Evolutionary conservation across 2,888 invertebrate species (phyloP), one percentile per base, ranked within the genome.

Genomic region (Apotomis turbidana): DNA sequence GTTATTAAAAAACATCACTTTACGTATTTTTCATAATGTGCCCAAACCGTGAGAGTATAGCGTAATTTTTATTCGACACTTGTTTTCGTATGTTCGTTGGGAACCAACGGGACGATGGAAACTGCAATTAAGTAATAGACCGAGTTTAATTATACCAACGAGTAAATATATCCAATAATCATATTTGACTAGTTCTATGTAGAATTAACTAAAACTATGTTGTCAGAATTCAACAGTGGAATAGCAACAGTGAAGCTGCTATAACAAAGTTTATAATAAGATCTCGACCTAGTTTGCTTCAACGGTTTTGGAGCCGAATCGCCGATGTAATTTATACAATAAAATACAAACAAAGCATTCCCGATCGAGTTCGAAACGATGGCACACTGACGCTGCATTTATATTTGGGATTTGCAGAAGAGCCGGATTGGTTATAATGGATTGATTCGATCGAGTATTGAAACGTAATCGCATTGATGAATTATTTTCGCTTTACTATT

Each of bases 321-420:
- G 36, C 8, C 54, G 6, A 52, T 13, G 52, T 12, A 38, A 59
- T 41, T 36, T 36, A 59, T n/a, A 59, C 38, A 38, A 41, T 38
- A 27, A 58, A 58, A 58, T 36, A 38, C 36, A 38, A 38, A 41
- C 41, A 38, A 59, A 0, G 6, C 13, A 60, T 4, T n/a, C 5
- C 38, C 44, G 9, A 60, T 60, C 36, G 44, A 57, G 57, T 57
- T 36, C 57, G 49, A 0, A 57, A 57, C 57, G 12, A 57, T 9
- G 9, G 49, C 12, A 57, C 36, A 57, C 57, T 36, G 57, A 27
- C 27, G 36, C 12, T 36, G 27, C 8, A 57, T 57, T 57, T 57
- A 12, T 57, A 36, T 55, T 10, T 55, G 13, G 55, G 55, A 55
- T 55, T 57, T 57, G 27, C 57, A 57, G 4, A 57, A 57, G 8